These are phyloP conservation scores for Gobio gobio DNA, from an alignment of 2,113 vertebrate genomes.

Conservation along the genomic window DNA sequence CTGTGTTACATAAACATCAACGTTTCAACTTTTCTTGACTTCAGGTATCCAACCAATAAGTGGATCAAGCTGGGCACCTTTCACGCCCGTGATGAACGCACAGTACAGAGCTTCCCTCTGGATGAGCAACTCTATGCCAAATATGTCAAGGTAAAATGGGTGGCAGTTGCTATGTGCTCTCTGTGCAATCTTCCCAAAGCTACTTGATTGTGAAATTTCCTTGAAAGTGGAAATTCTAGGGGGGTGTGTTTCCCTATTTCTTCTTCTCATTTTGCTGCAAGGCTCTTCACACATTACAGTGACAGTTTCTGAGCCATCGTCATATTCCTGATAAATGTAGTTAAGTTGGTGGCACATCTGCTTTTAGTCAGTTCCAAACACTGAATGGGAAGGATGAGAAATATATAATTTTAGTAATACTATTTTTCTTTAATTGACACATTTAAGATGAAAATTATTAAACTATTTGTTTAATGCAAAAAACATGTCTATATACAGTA, in stretches of 20 bases:
- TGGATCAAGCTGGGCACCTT: conserved; percentile 98
- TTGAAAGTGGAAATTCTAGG: neutral
- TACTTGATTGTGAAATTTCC: neutral
- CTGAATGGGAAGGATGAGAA: neutral
- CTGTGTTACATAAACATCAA: neutral
- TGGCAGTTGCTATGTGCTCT: neutral
- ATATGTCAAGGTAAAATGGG: conserved; percentile 91
- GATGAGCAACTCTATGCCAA: conserved; percentile 99
- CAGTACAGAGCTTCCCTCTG: conserved; percentile 97
- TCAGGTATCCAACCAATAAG: conserved; percentile 97
- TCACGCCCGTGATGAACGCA: conserved; percentile 94
- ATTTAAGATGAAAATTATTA: neutral
- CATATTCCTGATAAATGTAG: too few relatives aligned
- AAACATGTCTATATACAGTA: neutral
- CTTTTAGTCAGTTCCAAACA: neutral
- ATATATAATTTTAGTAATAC: neutral
- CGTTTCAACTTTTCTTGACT: conserved; percentile 8
- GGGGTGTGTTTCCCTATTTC: neutral
- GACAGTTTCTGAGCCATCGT: too few relatives aligned
- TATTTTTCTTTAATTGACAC: neutral
- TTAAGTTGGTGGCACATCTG: neutral
- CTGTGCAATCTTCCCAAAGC: neutral
- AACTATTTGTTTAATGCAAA: too few relatives aligned
- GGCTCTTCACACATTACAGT: neutral
- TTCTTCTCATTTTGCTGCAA: neutral